Base-by-base conservation (phyloP, 2,888 invertebrate genomes). In the Caenorhabditis afra region DNA sequence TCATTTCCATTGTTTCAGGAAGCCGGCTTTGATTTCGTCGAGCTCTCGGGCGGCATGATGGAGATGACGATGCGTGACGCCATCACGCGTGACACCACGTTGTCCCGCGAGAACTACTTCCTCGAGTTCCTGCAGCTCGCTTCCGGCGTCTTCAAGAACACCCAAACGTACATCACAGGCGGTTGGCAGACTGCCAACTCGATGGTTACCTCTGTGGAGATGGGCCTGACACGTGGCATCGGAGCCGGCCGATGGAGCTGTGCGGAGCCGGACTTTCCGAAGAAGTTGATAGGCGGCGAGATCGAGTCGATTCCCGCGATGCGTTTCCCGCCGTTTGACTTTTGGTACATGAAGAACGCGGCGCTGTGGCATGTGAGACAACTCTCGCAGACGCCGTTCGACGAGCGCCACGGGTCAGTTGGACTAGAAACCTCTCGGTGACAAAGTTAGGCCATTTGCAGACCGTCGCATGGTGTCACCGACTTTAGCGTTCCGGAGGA, bases 41-140 rank as follows among this genome's bases (percentile, higher is more conserved):
- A 86, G 49, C n/a, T 86, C 22, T 83, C 86, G 11, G 86, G 86
- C 39, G 86, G 86, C 14, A 78, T 81, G 8, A 78, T 75, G 47
- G 85, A 86, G 55, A 81, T 75, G 14, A 41, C 59, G 4, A 74
- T 67, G 3, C 74, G 75, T 18, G 53, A 58, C 14, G 52, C 67
- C 16, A 57, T 70, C n/a, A 16, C 10, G 29, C 37, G 59, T 10
- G 85, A 86, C 11, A 77, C 80, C 3, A 86, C 86, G 10, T 61
- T 58, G 18, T 29, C 64, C 10, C 58, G 86, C 10, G 86, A 86
- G 62, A 79, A 81, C 5, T 86, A 74, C 61, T 85, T 85, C 52
- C 53, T 81, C 35, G 81, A 85, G 14, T 86, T 86, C 45, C 22
- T 86, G 18, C 68, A 67, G 14, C 5, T 12, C 12, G 47, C 61